A percentile compares a stretch with the other conserved stretches of the same genome.
Conservation (phyloP, 2,113 vertebrate genomes). For the Phaethon lepturus region DNA sequence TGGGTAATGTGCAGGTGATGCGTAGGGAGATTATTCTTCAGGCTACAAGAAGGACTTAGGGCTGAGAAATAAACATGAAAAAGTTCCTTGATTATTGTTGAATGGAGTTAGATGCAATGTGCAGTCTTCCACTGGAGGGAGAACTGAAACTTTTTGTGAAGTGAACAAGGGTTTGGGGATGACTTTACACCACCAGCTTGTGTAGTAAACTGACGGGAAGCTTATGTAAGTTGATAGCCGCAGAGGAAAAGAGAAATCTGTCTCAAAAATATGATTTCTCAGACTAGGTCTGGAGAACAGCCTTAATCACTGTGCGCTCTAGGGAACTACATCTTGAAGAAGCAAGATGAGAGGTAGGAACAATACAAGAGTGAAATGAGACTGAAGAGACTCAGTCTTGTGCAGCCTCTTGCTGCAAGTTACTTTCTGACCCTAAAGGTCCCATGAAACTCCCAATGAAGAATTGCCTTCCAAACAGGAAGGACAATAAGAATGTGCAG, state of each 20-base stretch:
- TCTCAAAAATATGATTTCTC: background rate
- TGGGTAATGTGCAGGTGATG: background rate
- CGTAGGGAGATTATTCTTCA: background rate
- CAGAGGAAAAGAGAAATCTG: background rate
- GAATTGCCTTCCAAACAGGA: background rate
- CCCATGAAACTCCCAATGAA: background rate
- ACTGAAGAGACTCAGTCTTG: background rate
- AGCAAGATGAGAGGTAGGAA: background rate
- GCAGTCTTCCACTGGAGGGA: background rate
- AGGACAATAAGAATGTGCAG: rapidly evolving
- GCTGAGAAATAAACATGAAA: background rate
- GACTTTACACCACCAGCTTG: background rate
- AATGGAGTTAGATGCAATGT: background rate
- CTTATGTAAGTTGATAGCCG: background rate
- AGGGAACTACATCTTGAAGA: background rate
- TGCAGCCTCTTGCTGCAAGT: background rate
- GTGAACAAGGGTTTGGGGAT: background rate
- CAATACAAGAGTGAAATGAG: background rate
- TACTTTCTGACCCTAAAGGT: background rate
- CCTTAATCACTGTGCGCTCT: background rate
- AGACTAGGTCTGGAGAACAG: background rate
- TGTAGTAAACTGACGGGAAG: background rate
- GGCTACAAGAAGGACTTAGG: background rate
- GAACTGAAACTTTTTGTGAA: background rate
- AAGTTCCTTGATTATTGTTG: background rate